A percentile compares a stretch with the other conserved stretches of the same genome.
phyloP scores from a whole-genome alignment of 2,113 vertebrate species.

The Plestiodon gilberti region DNA sequence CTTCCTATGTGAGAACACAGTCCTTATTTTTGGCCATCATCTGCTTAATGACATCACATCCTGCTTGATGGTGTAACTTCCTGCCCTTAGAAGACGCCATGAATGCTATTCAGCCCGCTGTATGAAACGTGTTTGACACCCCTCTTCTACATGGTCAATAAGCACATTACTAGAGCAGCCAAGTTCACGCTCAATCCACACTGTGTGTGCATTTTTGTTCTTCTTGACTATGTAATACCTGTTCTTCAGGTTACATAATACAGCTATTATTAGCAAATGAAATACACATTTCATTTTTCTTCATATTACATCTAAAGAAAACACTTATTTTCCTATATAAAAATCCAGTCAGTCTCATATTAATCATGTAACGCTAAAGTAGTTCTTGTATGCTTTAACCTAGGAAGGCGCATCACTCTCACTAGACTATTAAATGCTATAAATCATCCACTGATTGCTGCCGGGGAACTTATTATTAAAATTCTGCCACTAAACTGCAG shows the following conservation, averaged over 20 bases:
- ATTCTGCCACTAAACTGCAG: constrained; percentile 10
- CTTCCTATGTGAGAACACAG: too few relatives aligned
- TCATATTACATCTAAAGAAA: constrained; percentile 13
- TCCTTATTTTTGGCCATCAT: too few relatives aligned
- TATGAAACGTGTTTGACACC: too few relatives aligned
- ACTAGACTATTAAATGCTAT: background rate
- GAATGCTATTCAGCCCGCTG: too few relatives aligned
- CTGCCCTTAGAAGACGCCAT: too few relatives aligned
- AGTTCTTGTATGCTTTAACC: constrained; percentile 6
- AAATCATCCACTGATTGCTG: background rate
- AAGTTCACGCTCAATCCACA: background rate
- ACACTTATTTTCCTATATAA: constrained; percentile 4
- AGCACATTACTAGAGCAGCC: background rate
- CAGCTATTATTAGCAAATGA: constrained; percentile 3
- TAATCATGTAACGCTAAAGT: constrained; percentile 8
- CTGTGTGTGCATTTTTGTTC: background rate
- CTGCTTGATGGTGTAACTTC: too few relatives aligned
- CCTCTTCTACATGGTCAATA: too few relatives aligned
- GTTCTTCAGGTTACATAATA: background rate
- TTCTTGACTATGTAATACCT: background rate
- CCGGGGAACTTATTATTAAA: constrained; percentile 8
- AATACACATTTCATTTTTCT: background rate
- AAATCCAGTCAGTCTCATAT: background rate
- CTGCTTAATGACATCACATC: too few relatives aligned
- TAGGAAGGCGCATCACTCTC: background rate